Evolutionary conservation across 2,113 vertebrate species (phyloP), one percentile per base, ranked within the genome.

Genomic region (Lasiurus cinereus): DNA sequence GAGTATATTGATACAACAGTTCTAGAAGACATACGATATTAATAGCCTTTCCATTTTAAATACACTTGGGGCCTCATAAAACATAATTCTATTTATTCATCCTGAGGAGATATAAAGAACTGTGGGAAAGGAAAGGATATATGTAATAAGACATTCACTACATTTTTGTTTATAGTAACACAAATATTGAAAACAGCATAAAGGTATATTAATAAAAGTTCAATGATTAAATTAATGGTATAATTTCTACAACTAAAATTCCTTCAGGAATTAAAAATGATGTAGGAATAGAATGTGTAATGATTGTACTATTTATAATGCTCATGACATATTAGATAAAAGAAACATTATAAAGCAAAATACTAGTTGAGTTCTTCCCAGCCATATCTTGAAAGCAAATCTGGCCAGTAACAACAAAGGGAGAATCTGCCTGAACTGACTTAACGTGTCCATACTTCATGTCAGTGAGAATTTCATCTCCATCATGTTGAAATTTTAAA

Each of bases 371-470:
- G 98, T 50, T 96, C 95, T 52, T 97, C 94, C 24, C 93, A 91
- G 46, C 93, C 98, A 83, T 99, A 99, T 29, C 54, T 94, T 52
- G 95, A 97, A 93, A 98, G 83, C 48, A 96, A 79, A 43, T 98
- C 97, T 80, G 97, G 95, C 97, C 97, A 98, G 16, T 62, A 29
- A 94, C 97, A 64, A 79, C 62, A 72, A 87, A 72, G 9, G 85
- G 89, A 94, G 97, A 97, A 92, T 97, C 96, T 13, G 97, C 69
- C 21, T 97, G 98, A 82, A 98, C 69, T 50, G 98, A 97, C 99
- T 99, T 99, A 90, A 97, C 98, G 96, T 99, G 99, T 67, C 98
- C 99, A 79, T 98, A 98, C 90, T 97, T 98, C 88, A 95, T 50
- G 79, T 99, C 99, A 4, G 97, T 98, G 67, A 99, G 97, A 90